Evolutionary conservation across 2,113 vertebrate genomes (phyloP), one percentile per base, ranked within the genome.

Genomic region (Marmota monax): DNA sequence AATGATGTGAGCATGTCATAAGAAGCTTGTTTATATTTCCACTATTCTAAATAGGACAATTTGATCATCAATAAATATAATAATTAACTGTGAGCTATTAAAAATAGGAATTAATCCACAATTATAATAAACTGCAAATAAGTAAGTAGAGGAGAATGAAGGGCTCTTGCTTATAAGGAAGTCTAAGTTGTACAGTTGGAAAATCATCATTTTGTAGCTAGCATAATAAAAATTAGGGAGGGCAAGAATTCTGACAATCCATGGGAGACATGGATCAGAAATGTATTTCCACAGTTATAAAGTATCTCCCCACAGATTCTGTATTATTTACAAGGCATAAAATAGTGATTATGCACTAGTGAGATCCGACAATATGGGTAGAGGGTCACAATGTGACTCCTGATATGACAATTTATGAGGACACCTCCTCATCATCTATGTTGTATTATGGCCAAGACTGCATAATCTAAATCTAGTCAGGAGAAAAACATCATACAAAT

Each of bases 11-110:
- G 18, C 45, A 53, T 61, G 39, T 86, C 14, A 78, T 14, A 78
- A 67, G 78, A 74, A 92, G 23, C 27, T 42, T 83, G 2, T 84
- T 88, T 11, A 14, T 27, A n/a, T 37, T 86, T 12, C 32, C 37
- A 11, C 14, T 65, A 18, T 51, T 70, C 25, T 27, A 87, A 37
- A 45, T 67, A 20, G 18, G 56, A 73, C 67, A 65, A 53, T 90
- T 72, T 80, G 13, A 37, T 45, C 25, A 61, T 93, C 39, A 56
- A 37, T 87, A 83, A 83, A 12, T 72, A 29, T 76, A 53, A 67
- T 92, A 90, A 93, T 86, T 25, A 79, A n/a, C 51, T 83, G 18
- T 69, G 37, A 90, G 58, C 27, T n/a, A 72, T 80, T 89, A 39
- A 80, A 82, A 96, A 69, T 37, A 88, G 16, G 1, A 63, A 39